Conservation (phyloP, 2,113 vertebrate species). For the Herpailurus yagouaroundi region DNA sequence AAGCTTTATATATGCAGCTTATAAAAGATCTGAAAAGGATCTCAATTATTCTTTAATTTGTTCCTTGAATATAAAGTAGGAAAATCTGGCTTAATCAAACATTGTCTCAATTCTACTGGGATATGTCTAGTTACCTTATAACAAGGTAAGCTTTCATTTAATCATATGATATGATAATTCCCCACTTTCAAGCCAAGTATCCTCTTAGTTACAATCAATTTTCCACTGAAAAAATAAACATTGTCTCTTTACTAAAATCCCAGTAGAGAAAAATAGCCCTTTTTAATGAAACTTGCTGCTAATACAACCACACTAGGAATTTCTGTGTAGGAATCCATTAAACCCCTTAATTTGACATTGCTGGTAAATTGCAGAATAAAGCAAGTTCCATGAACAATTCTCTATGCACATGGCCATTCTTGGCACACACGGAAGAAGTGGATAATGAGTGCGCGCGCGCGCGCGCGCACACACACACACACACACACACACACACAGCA, state of each 20-base stretch:
- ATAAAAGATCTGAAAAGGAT: constrained; percentile 93
- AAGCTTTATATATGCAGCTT: constrained; percentile 95
- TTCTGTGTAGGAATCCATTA: constrained; percentile 87
- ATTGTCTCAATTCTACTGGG: constrained; percentile 94
- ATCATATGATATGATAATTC: constrained; percentile 93
- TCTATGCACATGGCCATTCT: constrained; percentile 66
- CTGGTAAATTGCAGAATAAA: constrained; percentile 80
- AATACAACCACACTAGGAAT: constrained; percentile 83
- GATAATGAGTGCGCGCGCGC: constrained; percentile 71
- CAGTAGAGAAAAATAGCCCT: constrained; percentile 85
- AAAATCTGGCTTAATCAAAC: constrained; percentile 97
- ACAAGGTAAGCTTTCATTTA: constrained; percentile 97
- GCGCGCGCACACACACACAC: neutral
- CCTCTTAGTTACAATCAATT: constrained; percentile 97
- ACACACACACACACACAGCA: neutral
- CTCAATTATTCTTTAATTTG: constrained; percentile 95
- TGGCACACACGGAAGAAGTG: constrained; percentile 67
- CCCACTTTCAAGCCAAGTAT: constrained; percentile 92
- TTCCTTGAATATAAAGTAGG: constrained; percentile 98
- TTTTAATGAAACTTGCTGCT: constrained; percentile 86
- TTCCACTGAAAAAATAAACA: constrained; percentile 91
- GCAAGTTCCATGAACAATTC: constrained; percentile 67
- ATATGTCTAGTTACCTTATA: constrained; percentile 97
- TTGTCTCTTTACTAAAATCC: constrained; percentile 88
- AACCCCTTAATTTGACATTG: constrained; percentile 83